Evolutionary conservation across 2,113 vertebrate genomes (phyloP).

Genomic region (Amia ocellicauda): DNA sequence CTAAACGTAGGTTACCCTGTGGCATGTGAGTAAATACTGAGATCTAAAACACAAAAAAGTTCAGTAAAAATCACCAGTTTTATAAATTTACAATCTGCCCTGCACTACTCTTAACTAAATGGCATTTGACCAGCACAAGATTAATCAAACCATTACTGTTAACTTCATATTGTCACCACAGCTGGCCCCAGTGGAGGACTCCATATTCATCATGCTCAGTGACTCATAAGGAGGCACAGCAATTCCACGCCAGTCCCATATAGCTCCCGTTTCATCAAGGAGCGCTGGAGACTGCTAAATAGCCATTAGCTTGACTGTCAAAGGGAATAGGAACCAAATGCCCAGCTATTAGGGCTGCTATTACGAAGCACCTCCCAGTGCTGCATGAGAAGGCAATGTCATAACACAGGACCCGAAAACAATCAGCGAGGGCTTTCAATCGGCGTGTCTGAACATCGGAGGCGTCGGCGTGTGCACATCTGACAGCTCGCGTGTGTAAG

Average conservation of each 20-base stretch:
- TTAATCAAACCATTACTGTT: background rate
- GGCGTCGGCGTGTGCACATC: background rate
- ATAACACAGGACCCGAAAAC: background rate
- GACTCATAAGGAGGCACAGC: background rate
- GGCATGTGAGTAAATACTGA: too few relatives aligned
- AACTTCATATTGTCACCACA: background rate
- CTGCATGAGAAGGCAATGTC: background rate
- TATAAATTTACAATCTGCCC: too few relatives aligned
- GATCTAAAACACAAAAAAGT: too few relatives aligned
- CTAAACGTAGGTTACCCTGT: too few relatives aligned
- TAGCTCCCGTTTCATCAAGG: background rate
- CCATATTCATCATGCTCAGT: background rate
- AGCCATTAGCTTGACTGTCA: constrained; percentile 1
- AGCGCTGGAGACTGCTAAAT: constrained; percentile 3
- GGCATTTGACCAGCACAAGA: background rate
- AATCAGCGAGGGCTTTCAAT: background rate
- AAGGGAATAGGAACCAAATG: background rate
- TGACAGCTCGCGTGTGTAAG: background rate
- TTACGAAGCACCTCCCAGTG: constrained; percentile 3
- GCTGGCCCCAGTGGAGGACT: background rate
- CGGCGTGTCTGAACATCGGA: background rate
- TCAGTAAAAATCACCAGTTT: too few relatives aligned
- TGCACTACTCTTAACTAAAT: background rate
- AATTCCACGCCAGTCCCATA: background rate
- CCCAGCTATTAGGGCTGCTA: constrained; percentile 1